Conservation (phyloP, 2,113 vertebrate species). For the Tenrec ecaudatus region DNA sequence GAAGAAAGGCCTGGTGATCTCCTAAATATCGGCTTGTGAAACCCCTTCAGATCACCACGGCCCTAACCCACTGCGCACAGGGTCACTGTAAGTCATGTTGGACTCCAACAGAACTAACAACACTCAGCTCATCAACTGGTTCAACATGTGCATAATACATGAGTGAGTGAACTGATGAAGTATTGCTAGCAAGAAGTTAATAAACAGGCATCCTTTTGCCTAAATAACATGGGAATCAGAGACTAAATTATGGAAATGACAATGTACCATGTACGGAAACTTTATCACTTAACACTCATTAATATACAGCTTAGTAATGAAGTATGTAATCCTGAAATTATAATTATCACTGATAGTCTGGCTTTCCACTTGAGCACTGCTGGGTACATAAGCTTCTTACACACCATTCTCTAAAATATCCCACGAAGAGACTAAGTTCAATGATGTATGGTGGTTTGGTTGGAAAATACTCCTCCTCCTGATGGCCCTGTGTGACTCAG, state of each 20-base stretch:
- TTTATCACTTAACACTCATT: not conserved
- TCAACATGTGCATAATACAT: not conserved
- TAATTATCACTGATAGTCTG: not conserved
- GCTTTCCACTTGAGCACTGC: not conserved
- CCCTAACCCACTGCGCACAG: not conserved
- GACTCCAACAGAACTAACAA: not conserved
- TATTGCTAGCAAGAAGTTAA: not conserved
- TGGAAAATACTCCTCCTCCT: not conserved
- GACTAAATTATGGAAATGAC: not conserved
- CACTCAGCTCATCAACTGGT: not conserved
- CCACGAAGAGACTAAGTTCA: not conserved
- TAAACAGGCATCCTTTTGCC: conserved; percentile 22
- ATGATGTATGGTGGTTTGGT: not conserved
- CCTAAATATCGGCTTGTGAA: not conserved
- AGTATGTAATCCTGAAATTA: conserved; percentile 45
- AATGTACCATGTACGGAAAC: not conserved
- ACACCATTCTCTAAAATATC: conserved; percentile 1
- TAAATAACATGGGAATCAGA: not conserved
- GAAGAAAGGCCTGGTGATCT: not conserved
- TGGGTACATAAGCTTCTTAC: not conserved
- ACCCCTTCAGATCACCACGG: not conserved
- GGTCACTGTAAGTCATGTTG: not conserved
- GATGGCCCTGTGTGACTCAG: not conserved
- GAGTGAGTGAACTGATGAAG: not conserved
- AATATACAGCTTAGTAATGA: conserved; percentile 14